A percentile compares a stretch with the other conserved stretches of the same genome.
Evolutionary conservation across 2,797 vertebrate species (phyloP).

Genomic region (Smutsia temminckii): DNA sequence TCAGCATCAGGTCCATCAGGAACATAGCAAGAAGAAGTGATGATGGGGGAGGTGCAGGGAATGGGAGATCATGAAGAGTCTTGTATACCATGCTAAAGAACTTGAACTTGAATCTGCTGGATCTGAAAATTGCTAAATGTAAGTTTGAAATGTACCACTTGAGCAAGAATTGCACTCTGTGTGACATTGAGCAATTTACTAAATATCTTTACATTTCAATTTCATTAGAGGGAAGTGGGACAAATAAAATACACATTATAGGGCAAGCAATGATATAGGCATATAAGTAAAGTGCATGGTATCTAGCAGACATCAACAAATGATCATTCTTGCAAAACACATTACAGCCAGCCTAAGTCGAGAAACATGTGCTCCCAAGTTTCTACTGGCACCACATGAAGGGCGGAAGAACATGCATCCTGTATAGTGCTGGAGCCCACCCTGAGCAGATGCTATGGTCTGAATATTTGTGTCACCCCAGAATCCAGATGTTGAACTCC

Average conservation of each 20-base stretch:
- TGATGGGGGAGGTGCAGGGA: accelerated
- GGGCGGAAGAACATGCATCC: background rate
- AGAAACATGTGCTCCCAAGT: background rate
- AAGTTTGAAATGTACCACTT: background rate
- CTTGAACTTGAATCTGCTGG: background rate
- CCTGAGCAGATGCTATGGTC: background rate
- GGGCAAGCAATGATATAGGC: background rate
- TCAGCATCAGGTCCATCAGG: background rate
- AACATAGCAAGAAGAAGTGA: background rate
- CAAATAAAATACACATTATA: background rate
- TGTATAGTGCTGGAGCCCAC: background rate
- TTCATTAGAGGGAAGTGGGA: background rate
- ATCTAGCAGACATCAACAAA: background rate
- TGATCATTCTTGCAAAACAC: background rate
- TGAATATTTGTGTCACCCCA: background rate
- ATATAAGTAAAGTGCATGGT: background rate
- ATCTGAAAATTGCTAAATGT: background rate
- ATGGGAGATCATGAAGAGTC: accelerated
- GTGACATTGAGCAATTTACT: background rate
- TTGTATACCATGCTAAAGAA: background rate
- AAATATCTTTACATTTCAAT: background rate
- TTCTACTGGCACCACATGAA: background rate
- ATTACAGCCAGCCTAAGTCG: background rate
- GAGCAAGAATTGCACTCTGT: background rate
- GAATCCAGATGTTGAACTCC: background rate